Percentiles rank a stretch among this genome's conserved stretches.
Evolutionary conservation across 2,113 vertebrate species (phyloP).

Genomic region (Actinemys pallida): DNA sequence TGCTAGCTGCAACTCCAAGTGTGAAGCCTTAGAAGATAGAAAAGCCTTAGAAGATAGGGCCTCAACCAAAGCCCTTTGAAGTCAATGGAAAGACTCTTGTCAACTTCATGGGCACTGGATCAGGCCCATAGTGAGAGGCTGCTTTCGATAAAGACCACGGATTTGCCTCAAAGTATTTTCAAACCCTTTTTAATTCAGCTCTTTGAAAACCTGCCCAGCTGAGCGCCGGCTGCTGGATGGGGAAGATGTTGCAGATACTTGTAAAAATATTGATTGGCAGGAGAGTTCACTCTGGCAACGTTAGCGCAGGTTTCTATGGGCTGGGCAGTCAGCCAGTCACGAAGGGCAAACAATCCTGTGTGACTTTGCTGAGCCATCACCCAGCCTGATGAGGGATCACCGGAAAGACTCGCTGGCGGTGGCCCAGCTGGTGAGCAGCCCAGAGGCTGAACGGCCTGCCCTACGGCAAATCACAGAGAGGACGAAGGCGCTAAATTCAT

Average conservation of each 20-base stretch:
- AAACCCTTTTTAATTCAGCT: not conserved
- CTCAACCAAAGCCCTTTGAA: not conserved
- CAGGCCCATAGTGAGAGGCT: slow-evolving; percentile 43
- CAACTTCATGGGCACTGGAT: slow-evolving; percentile 36
- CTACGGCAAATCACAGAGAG: not conserved
- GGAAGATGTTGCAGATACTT: not conserved
- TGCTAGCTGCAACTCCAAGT: too few relatives aligned
- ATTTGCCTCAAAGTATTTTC: slow-evolving; percentile 33
- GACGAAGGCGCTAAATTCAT: not conserved
- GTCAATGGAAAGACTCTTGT: slow-evolving; percentile 7
- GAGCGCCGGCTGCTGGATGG: not conserved
- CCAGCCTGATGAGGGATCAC: not conserved
- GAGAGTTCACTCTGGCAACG: not conserved
- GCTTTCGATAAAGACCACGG: not conserved
- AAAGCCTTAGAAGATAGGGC: slow-evolving; percentile 42
- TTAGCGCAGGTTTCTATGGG: not conserved
- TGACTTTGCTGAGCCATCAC: too few relatives aligned
- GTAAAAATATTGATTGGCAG: not conserved
- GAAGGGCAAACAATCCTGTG: too few relatives aligned
- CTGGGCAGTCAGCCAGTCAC: not conserved
- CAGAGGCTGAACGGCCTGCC: not conserved
- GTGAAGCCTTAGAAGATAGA: too few relatives aligned
- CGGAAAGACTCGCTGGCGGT: not conserved
- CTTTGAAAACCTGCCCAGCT: not conserved
- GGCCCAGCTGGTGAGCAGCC: not conserved